Base-by-base conservation (phyloP, 2,888 invertebrate genomes). In the Rotaria sp. region DNA sequence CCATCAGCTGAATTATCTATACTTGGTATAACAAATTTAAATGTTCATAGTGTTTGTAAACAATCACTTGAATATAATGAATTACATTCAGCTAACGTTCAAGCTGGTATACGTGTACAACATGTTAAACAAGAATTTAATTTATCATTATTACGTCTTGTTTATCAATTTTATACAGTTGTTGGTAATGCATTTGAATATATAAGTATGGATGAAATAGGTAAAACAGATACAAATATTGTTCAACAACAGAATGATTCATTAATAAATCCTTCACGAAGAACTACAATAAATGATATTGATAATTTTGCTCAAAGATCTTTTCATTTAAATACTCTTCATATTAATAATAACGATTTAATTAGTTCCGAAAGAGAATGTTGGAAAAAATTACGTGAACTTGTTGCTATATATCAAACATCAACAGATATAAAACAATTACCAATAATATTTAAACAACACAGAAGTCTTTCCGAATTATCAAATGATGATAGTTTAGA, bases 101-200 rank as follows among this genome's bases (percentile, higher is more conserved):
- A 86, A 57, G 86, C 86, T 59, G 86, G 86, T 35, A 85, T 86
- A 24, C 67, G 75, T 30, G 59, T 90, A 7, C 80, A 85, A 48
- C 38, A 75, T 57, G 96, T 97, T 89, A 95, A 95, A 84, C 97
- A 97, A 90, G 95, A 96, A 93, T 96, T 97, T 2, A 97, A 97
- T 91, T 96, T 97, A 96, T 96, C 97, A 0, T 92, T 97, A 59
- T 92, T 97, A 84, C 93, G 97, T 85, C 93, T 86, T 55, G 86
- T 84, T 48, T 85, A 86, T 85, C 86, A 86, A 26, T 75, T 86
- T 48, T 86, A 86, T 85, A 85, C 85, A 15, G 85, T 86, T 52
- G 57, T 86, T 35, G 85, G 85, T n/a, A 74, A 85, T 84, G 86
- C 86, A 24, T 24, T 86, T 18, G 86, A 86, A 35, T 84, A 84